These are phyloP conservation scores for Pelecanus crispus DNA, from an alignment of 2,113 vertebrate genomes.

Conservation along the genomic window DNA sequence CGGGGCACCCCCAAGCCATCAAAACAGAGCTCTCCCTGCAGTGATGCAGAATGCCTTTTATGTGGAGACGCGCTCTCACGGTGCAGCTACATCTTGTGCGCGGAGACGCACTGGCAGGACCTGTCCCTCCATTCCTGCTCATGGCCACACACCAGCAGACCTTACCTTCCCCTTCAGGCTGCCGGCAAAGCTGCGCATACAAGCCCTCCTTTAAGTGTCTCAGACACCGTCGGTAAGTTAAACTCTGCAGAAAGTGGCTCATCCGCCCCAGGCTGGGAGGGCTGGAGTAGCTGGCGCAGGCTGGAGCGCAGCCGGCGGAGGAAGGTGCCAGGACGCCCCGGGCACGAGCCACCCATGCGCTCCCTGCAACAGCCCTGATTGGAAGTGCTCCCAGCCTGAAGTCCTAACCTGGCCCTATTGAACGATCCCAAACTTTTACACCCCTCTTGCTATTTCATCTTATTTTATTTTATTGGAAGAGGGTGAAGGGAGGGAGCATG, in stretches of 20 bases:
- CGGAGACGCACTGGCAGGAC: not conserved
- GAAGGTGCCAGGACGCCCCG: not conserved
- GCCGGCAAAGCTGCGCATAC: not conserved
- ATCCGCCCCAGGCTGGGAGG: not conserved
- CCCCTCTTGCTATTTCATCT: not conserved
- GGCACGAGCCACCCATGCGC: accelerated
- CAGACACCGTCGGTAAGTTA: accelerated
- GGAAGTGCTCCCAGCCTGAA: accelerated
- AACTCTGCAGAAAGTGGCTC: not conserved
- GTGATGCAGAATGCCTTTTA: not conserved
- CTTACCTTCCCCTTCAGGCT: not conserved
- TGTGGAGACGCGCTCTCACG: not conserved
- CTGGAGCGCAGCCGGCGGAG: accelerated
- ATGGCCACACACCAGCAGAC: accelerated
- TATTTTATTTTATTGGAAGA: not conserved
- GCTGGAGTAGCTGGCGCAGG: not conserved
- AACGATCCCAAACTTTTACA: not conserved
- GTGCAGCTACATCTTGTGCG: not conserved
- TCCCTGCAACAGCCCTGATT: not conserved
- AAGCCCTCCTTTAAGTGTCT: not conserved
- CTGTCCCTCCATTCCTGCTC: not conserved
- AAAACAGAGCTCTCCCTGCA: not conserved
- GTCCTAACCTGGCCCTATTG: not conserved
- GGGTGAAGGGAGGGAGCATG: not conserved
- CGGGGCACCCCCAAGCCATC: not conserved